A percentile compares a stretch with the other conserved stretches of the same genome.
Evolutionary conservation across 2,888 invertebrate species (phyloP).

Genomic region (Ypsolopha scabrella): DNA sequence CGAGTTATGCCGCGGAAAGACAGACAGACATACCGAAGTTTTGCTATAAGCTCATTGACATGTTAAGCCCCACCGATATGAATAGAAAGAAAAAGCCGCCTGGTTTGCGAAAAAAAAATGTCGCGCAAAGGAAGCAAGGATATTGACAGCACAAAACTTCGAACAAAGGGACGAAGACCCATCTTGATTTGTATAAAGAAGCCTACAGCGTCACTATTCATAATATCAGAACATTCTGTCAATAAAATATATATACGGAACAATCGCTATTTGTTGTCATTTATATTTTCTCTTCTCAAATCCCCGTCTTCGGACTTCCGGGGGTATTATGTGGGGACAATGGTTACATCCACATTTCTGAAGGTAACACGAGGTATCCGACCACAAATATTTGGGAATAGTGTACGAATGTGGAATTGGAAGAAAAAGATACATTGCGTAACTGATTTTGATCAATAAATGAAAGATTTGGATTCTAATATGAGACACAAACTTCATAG

Average conservation of each 20-base stretch:
- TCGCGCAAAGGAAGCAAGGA: slow-evolving; percentile 22
- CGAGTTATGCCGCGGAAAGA: background rate
- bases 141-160: slow-evolving; percentile 17
- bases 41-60: slow-evolving; percentile 25
- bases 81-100: slow-evolving; percentile 20
- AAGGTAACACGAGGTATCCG: background rate
- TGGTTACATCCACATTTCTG: background rate
- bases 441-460: too few relatives aligned
- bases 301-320: slow-evolving; percentile 3
- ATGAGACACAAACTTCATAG: too few relatives aligned
- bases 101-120: slow-evolving; percentile 12
- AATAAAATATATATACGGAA: slow-evolving; percentile 18
- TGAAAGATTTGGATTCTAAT: too few relatives aligned
- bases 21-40: slow-evolving; percentile 12
- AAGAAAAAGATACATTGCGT: too few relatives aligned
- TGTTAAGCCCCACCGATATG: slow-evolving; percentile 12
- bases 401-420: too few relatives aligned
- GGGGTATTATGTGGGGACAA: background rate
- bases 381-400: background rate
- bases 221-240: slow-evolving; percentile 7
- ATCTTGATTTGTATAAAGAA: slow-evolving; percentile 26
- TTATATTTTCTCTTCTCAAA: slow-evolving; percentile 19
- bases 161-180: slow-evolving; percentile 12
- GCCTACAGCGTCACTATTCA: slow-evolving; percentile 7
- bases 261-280: slow-evolving; percentile 54